Evolutionary conservation across 2,113 vertebrate species (phyloP), one percentile per base, ranked within the genome.

Genomic region (Cromileptes altivelis): DNA sequence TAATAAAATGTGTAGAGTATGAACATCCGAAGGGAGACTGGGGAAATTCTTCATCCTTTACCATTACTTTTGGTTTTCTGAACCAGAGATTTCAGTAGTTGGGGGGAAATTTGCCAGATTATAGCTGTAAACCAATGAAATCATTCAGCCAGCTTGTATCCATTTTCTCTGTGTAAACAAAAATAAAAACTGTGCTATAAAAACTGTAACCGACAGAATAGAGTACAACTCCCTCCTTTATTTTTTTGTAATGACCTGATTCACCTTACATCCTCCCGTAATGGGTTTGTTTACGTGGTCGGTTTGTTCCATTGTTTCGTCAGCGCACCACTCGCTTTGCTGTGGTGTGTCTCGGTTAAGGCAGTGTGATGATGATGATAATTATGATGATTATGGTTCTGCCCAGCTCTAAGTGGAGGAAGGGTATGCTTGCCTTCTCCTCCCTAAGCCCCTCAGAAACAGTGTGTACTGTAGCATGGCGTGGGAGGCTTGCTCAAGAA

Each of bases 401-500:
- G 58, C 79, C 69, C 69, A 57, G 33, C 86, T 94, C 72, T 78
- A 80, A 90, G 77, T 73, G 89, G 86, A 90, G 81, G 65, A 88
- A 88, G 90, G 87, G 83, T 86, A 84, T 85, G 84, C 86, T 89
- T 85, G 79, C 78, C 81, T 89, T 90, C 87, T 86, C 84, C 86
- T 91, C 90, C 87, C 85, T 86, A 83, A 88, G 70, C 82, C 85
- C 84, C 81, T 74, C 75, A 75, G 88, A 89, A 86, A 92, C 83
- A 67, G 80, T 73, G 82, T 88, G 77, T 79, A 55, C 84, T 82
- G 75, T 90, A 82, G 75, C 68, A 37, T 86, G 78, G 88, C 80
- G 87, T 90, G 87, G 91, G 89, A 93, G 88, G 89, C 84, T 92
- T 88, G 75, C 80, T 78, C 76, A 90, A 86, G 72, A 83, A 53